These are phyloP conservation scores for Palythoa heliodiscus DNA, from an alignment of 92 coral and sea anemone genomes.

Conservation along the genomic window DNA sequence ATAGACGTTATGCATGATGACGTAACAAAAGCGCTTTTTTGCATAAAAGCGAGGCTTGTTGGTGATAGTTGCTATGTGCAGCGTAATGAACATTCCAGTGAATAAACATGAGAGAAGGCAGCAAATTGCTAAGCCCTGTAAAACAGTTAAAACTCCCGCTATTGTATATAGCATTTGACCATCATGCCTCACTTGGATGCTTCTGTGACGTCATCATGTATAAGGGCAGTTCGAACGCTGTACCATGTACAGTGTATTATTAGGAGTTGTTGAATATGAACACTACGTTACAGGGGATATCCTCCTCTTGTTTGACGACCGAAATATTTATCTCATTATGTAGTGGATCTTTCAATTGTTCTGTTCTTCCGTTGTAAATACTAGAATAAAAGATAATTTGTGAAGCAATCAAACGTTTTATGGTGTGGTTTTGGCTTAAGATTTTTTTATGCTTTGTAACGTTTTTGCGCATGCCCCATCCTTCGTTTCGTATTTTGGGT, in stretches of 20 bases:
- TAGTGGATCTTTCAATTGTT: not conserved
- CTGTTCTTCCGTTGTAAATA: slow-evolving; percentile 29
- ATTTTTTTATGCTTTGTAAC: too few species aligned
- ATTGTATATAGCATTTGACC: too few species aligned
- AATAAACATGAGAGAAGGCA: too few species aligned
- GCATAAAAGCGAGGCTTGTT: not conserved
- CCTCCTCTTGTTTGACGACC: not conserved
- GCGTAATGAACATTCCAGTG: too few species aligned
- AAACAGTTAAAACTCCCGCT: too few species aligned
- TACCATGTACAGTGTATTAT: slow-evolving; percentile 10
- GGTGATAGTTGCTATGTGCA: not conserved
- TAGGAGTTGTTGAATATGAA: not conserved
- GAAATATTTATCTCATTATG: not conserved
- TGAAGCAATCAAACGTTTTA: slow-evolving; percentile 15
- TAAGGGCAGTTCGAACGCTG: not conserved
- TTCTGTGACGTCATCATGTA: too few species aligned
- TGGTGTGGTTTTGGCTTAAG: slow-evolving; percentile 10
- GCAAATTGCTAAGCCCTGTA: too few species aligned
- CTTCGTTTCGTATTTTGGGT: not conserved
- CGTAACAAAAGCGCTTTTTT: too few species aligned
- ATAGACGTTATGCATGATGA: too few species aligned
- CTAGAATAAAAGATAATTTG: slow-evolving; percentile 20
- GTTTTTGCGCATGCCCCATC: not conserved
- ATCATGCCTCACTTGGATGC: too few species aligned
- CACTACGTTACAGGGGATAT: not conserved